phyloP scores from a whole-genome alignment of 1,140 invertebrate species.

The Trichogramma pretiosum region DNA sequence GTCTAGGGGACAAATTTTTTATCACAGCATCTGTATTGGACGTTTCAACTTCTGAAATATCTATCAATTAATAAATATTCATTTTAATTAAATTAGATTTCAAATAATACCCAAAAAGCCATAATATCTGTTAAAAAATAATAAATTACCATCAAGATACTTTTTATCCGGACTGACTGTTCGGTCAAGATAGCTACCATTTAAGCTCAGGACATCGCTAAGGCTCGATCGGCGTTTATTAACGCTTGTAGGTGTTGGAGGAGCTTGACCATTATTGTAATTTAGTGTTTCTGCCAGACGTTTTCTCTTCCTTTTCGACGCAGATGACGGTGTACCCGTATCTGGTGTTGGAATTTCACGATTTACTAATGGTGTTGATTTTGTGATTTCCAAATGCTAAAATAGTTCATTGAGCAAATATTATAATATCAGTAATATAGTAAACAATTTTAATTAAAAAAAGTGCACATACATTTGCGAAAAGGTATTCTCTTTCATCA shows the following conservation, averaged over 20 bases:
- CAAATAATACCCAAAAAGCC: background rate
- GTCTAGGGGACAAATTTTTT: slow-evolving; percentile 64
- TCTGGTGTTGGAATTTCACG: too few species aligned
- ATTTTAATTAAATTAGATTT: slow-evolving; percentile 28
- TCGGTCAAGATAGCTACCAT: slow-evolving; percentile 78
- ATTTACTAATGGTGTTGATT: background rate
- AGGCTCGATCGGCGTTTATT: slow-evolving; percentile 76
- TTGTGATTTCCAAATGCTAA: background rate
- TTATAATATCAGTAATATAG: slow-evolving; percentile 10
- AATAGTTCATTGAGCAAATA: background rate
- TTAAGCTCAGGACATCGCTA: slow-evolving; percentile 73
- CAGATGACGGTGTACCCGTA: slow-evolving; percentile 40
- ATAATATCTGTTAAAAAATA: background rate
- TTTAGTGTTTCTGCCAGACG: slow-evolving; percentile 49
- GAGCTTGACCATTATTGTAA: too few species aligned
- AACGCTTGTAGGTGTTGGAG: too few species aligned
- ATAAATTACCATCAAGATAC: slow-evolving; percentile 48
- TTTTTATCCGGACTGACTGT: slow-evolving; percentile 68
- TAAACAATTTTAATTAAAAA: slow-evolving; percentile 10
- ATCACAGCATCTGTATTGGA: slow-evolving; percentile 51
- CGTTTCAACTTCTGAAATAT: slow-evolving; percentile 47
- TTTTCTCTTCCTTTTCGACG: slow-evolving; percentile 62
- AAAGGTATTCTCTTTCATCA: slow-evolving; percentile 79
- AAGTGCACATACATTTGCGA: slow-evolving; percentile 58
- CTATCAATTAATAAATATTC: slow-evolving; percentile 35